These are phyloP conservation scores for Plagiodera versicolora DNA, from an alignment of 2,888 invertebrate genomes.

Conservation along the genomic window DNA sequence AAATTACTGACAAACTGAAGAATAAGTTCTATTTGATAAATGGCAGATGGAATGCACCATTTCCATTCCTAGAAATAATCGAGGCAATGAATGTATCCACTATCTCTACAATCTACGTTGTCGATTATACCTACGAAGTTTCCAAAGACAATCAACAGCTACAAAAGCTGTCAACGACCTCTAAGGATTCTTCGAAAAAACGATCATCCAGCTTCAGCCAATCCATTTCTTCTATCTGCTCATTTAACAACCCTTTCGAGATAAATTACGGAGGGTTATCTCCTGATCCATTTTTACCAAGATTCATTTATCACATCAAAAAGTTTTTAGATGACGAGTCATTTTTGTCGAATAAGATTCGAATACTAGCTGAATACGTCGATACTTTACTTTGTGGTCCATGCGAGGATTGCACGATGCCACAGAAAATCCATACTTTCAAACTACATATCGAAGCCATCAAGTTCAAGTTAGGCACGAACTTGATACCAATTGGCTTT, in stretches of 20 bases:
- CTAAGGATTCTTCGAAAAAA: neutral
- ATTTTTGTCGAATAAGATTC: slow-evolving; percentile 35
- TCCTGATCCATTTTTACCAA: slow-evolving; percentile 39
- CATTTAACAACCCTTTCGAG: slow-evolving; percentile 3
- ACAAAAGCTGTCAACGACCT: neutral
- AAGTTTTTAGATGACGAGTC: slow-evolving; percentile 29
- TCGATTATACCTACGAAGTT: slow-evolving; percentile 42
- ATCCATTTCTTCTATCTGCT: neutral
- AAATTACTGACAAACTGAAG: slow-evolving; percentile 42
- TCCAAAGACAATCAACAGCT: neutral
- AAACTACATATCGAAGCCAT: slow-evolving; percentile 41
- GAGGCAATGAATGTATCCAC: slow-evolving; percentile 39
- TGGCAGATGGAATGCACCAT: slow-evolving; percentile 38
- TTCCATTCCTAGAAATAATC: slow-evolving; percentile 48
- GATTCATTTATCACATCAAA: slow-evolving; percentile 37
- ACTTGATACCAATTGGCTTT: slow-evolving; percentile 57
- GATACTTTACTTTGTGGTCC: slow-evolving; percentile 43
- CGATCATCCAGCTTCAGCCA: neutral
- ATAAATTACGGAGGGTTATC: slow-evolving; percentile 38
- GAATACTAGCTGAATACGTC: slow-evolving; percentile 42
- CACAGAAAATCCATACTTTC: slow-evolving; percentile 41
- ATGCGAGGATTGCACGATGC: slow-evolving; percentile 29
- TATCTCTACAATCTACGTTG: slow-evolving; percentile 43
- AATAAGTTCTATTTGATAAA: slow-evolving; percentile 45
- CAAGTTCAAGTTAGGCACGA: slow-evolving; percentile 50